Percentiles rank a stretch among this genome's conserved stretches.
phyloP scores from a whole-genome alignment of 2,797 vertebrate species.

The Discoglossus pictus region DNA sequence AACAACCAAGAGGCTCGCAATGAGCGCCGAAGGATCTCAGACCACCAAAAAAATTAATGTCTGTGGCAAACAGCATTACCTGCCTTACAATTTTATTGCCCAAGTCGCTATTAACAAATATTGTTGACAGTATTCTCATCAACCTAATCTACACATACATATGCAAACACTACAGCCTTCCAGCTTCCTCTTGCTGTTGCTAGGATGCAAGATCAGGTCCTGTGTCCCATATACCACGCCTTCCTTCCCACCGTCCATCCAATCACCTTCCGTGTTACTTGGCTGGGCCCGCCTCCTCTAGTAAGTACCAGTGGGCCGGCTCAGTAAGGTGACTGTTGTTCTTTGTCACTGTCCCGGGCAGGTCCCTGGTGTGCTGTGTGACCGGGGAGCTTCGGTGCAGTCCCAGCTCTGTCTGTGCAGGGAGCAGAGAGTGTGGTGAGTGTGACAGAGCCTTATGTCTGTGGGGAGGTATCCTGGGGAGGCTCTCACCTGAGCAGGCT shows the following conservation, averaged over 20 bases:
- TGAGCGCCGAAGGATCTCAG: no score
- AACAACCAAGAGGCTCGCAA: no score
- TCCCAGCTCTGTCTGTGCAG: background rate
- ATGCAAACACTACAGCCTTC: no score
- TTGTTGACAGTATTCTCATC: no score
- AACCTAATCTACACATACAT: no score
- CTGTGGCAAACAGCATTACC: no score
- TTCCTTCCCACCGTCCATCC: background rate
- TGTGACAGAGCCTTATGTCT: background rate
- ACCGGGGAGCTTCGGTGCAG: background rate
- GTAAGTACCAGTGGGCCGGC: background rate
- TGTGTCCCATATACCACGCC: no score
- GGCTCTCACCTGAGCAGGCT: no score
- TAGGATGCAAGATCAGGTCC: background rate
- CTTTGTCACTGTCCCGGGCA: no score
- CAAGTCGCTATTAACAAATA: no score
- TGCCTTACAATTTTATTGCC: no score
- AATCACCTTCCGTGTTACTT: background rate
- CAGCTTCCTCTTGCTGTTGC: conserved; percentile 1
- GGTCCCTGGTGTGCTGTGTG: background rate
- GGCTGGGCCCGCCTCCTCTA: background rate
- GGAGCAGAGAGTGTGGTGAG: background rate
- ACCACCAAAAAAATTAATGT: no score
- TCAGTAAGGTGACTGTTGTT: background rate
- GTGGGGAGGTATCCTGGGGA: background rate